Base-by-base conservation (phyloP, 2,888 invertebrate species). In the Blastobasis adustella region DNA sequence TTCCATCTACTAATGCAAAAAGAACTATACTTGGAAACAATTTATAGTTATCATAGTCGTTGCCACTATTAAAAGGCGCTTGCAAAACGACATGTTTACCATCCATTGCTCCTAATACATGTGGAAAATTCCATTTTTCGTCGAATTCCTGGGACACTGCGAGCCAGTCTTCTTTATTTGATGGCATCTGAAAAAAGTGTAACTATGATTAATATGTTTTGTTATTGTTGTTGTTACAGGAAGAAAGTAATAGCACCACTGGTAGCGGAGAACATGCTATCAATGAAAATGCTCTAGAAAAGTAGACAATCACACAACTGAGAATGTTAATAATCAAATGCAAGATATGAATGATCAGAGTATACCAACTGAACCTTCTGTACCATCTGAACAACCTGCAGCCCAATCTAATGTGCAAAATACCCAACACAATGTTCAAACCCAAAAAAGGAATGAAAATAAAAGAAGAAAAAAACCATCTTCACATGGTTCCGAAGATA, bases 21-120 rank as follows among this genome's bases (percentile, higher is more conserved):
- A 82, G 56, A 4, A 81, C 73, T 45, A 74, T 65, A 56, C 71
- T 74, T 53, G 68, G 68, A 54, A 55, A 55, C 1, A 43, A 53
- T 65, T 76, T 76, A 56, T 75, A 76, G 50, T 73, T 69, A 43
- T 53, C 49, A 55, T 54, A 62, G 60, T 67, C 63, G 36, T 60
- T 53, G 10, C 59, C 61, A 54, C 58, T 57, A 49, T 66, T 55
- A n/a, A 54, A 46, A 40, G 73, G 71, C 49, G 59, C 55, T 58
- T 71, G 59, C 38, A 71, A 52, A 37, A 59, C 38, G 9, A 61
- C 48, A 45, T 62, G 73, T 56, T 77, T 75, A 7, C 73, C 75
- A 52, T 73, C 71, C 40, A 73, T 60, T 8, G 70, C 61, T n/a
- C 65, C 71, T 40, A 66, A 44, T 49, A 62, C 65, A 50, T 68